Percentiles rank a stretch among this genome's conserved stretches.
Evolutionary conservation across 2,113 vertebrate species (phyloP).

Genomic region (Probosciger aterrimus): DNA sequence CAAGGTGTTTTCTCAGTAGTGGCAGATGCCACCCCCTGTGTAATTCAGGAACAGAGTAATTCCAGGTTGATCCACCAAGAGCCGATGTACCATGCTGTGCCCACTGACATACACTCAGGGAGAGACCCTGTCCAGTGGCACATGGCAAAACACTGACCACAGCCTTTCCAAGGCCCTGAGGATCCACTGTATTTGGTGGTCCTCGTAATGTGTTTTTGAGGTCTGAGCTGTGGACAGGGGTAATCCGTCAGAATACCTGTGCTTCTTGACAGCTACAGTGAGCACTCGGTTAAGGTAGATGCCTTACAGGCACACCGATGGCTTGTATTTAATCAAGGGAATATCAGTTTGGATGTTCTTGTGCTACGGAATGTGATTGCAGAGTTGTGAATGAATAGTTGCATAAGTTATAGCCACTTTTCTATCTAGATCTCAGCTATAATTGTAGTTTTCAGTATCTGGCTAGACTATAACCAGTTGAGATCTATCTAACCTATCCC

Average conservation of each 20-base stretch:
- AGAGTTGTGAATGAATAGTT: not conserved
- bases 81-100: not conserved
- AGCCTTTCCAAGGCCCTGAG: not conserved
- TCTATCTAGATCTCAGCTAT: not conserved
- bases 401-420: not conserved
- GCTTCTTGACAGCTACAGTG: not conserved
- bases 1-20: not conserved
- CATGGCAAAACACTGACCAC: not conserved
- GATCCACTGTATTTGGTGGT: not conserved
- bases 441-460: not conserved
- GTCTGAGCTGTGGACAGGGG: not conserved
- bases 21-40: not conserved
- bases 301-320: not conserved
- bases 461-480: not conserved
- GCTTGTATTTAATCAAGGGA: not conserved
- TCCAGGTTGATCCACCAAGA: not conserved
- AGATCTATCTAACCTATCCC: not conserved
- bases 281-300: not conserved
- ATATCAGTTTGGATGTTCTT: not conserved
- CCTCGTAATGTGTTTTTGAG: not conserved
- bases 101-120: not conserved
- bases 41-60: not conserved
- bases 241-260: not conserved
- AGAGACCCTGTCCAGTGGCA: not conserved
- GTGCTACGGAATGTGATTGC: not conserved